Conservation (phyloP, 2,113 vertebrate genomes). For the Crotalus horridus region DNA sequence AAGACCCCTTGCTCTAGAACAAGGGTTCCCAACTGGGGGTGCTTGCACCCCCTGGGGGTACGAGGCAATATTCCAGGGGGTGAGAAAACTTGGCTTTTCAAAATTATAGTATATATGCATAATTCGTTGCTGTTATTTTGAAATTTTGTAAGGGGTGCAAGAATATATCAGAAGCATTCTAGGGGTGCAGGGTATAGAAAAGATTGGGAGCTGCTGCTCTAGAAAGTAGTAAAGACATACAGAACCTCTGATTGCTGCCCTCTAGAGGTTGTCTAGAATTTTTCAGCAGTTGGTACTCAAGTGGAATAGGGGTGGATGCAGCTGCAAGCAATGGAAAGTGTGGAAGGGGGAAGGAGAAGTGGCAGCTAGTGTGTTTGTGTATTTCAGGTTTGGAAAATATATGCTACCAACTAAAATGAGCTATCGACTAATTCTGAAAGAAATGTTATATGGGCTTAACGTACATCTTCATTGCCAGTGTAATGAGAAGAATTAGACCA, state of each 20-base stretch:
- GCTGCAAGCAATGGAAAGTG: slow-evolving; percentile 34
- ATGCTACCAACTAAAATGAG: slow-evolving; percentile 80
- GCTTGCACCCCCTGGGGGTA: no score
- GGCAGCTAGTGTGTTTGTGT: slow-evolving; percentile 74
- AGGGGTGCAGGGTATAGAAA: no score
- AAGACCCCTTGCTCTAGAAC: neutral
- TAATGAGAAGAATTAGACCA: slow-evolving; percentile 84
- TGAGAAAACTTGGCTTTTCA: no score
- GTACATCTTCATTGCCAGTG: slow-evolving; percentile 80
- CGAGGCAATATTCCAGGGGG: no score
- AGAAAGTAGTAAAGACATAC: neutral
- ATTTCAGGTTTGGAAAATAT: slow-evolving; percentile 78
- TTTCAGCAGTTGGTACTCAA: neutral
- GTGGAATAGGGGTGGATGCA: slow-evolving; percentile 58
- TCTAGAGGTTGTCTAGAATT: neutral
- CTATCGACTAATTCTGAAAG: slow-evolving; percentile 84
- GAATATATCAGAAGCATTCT: no score
- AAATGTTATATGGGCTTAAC: slow-evolving; percentile 83
- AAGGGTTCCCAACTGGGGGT: no score
- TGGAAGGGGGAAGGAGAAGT: slow-evolving; percentile 39
- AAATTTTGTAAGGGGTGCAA: no score
- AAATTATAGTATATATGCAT: no score
- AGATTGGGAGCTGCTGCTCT: no score
- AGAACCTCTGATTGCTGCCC: neutral
- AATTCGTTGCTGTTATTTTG: no score